Percentiles rank a stretch among this genome's conserved stretches.
Conservation (phyloP, 2,797 vertebrate genomes). For the Gymnothorax javanicus region DNA sequence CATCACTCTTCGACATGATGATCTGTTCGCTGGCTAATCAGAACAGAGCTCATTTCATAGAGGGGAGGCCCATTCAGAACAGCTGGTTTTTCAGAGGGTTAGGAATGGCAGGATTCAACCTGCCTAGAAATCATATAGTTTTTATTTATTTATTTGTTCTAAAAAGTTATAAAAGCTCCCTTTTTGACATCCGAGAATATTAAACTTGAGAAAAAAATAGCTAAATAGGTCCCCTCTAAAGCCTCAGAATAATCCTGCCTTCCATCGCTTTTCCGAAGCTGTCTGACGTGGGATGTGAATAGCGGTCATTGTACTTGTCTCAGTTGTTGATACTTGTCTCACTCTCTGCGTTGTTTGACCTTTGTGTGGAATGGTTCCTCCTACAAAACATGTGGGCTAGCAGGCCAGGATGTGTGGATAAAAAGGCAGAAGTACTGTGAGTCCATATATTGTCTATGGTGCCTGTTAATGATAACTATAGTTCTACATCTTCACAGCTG, state of each 20-base stretch:
- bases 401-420: not conserved
- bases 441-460: not conserved
- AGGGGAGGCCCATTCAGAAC: too few relatives aligned
- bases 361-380: constrained; percentile 2
- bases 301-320: not conserved
- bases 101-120: too few relatives aligned
- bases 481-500: not conserved
- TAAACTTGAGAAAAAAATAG: too few relatives aligned
- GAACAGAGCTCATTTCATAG: too few relatives aligned
- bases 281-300: not conserved
- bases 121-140: too few relatives aligned
- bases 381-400: not conserved
- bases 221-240: too few relatives aligned
- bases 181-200: too few relatives aligned
- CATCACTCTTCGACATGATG: too few relatives aligned
- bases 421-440: not conserved
- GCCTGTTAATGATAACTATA: not conserved
- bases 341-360: constrained; percentile 7
- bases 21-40: too few relatives aligned
- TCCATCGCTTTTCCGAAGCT: not conserved
- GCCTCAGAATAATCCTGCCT: not conserved
- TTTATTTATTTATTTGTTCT: too few relatives aligned
- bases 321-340: not conserved
- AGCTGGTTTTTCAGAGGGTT: too few relatives aligned
- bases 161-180: too few relatives aligned